Conservation (phyloP, 2,888 invertebrate genomes). For the Cephus runcator region DNA sequence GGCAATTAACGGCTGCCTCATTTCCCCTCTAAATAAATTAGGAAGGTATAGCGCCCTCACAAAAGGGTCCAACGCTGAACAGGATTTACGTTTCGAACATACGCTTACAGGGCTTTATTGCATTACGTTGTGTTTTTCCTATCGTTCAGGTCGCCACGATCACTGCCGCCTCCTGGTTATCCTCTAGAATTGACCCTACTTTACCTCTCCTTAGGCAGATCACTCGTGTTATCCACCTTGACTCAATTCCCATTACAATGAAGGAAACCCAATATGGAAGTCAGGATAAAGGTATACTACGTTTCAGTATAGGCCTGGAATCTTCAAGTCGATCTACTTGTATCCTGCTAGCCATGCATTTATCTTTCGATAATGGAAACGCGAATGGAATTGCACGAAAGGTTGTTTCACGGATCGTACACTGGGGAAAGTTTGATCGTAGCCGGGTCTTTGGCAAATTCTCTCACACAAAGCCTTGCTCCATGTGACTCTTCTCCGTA, state of each 20-base stretch:
- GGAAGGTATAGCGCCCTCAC: conserved; percentile 25
- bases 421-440: background rate
- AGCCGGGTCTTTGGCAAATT: conserved; percentile 14
- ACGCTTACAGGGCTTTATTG: conserved; percentile 48
- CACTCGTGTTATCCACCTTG: background rate
- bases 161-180: conserved; percentile 10
- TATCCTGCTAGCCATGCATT: background rate
- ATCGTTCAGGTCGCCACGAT: background rate
- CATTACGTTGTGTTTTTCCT: conserved; percentile 56
- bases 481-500: background rate
- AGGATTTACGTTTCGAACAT: conserved; percentile 28
- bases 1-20: conserved; percentile 56
- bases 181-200: conserved; percentile 42
- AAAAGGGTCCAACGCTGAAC: conserved; percentile 18
- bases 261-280: background rate
- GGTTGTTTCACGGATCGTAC: background rate
- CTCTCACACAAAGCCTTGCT: conserved; percentile 16
- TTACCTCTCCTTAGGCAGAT: conserved; percentile 5
- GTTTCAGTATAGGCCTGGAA: background rate
- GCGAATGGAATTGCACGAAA: background rate
- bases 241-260: background rate
- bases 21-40: conserved; percentile 46
- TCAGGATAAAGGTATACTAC: background rate
- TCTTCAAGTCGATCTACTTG: too few species aligned
- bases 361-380: background rate